phyloP scores from a whole-genome alignment of 2,113 vertebrate genomes.

The Sigmodon hispidus region DNA sequence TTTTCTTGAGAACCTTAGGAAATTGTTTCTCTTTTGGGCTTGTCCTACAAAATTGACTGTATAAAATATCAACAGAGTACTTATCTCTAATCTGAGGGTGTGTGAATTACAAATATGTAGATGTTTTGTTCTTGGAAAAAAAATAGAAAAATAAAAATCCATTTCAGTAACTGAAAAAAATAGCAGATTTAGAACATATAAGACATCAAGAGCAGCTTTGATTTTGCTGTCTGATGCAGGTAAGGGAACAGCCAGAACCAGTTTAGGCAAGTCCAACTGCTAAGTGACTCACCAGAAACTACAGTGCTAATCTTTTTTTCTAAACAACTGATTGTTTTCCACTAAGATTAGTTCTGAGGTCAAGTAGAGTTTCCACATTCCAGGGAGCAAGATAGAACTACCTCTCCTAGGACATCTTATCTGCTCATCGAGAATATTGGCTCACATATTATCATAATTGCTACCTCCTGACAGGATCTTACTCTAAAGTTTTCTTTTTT shows the following conservation, averaged over 20 bases:
- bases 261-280: conserved; percentile 64
- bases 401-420: conserved; percentile 59
- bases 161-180: neutral
- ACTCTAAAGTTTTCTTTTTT: neutral
- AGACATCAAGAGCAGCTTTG: conserved; percentile 35
- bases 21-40: conserved; percentile 11
- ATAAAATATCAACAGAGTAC: neutral
- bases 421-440: conserved; percentile 49
- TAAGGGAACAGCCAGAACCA: conserved; percentile 63
- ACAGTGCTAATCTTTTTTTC: conserved; percentile 47
- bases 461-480: conserved; percentile 33
- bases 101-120: neutral
- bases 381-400: conserved; percentile 65
- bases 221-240: conserved; percentile 17
- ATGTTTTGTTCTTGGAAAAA: conserved; percentile 6
- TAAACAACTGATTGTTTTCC: conserved; percentile 72
- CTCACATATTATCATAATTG: conserved; percentile 18
- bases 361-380: conserved; percentile 75
- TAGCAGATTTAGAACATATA: neutral
- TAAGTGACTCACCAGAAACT: conserved; percentile 69
- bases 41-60: neutral
- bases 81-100: neutral
- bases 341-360: conserved; percentile 63
- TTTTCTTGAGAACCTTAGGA: conserved; percentile 10
- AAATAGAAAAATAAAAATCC: neutral